Evolutionary conservation across 2,888 invertebrate species (phyloP), one percentile per base, ranked within the genome.

Genomic region (Mythimna albipuncta): DNA sequence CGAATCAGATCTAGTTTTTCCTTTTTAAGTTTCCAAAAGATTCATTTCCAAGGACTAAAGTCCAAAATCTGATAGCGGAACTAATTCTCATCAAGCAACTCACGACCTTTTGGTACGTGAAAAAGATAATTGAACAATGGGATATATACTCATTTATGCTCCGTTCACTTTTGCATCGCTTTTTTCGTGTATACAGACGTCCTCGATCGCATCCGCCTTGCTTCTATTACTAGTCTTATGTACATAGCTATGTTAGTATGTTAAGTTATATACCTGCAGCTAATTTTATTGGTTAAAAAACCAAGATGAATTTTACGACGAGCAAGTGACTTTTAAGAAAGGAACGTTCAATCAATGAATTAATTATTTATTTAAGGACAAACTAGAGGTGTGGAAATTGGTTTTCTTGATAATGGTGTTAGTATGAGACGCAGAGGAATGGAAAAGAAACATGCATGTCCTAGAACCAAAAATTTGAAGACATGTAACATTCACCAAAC

Each of bases 161-260:
- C 88, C 91, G 83, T 89, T 91, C 91, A 91, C 90, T 91, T 91
- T 88, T 91, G 89, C 88, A 87, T 85, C 85, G 87, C 86, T 89
- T 90, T 90, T 90, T 90, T 90, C 85, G 87, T 79, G 57, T 84
- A 79, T 82, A 77, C 85, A 75, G 67, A 81, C 88, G 91, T 91
- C 91, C 91, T 91, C 91, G 91, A 81, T 80, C 78, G 88, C 89
- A 91, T 91, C 91, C 91, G 91, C 87, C 78, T 89, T 77, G 84
- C 68, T 71, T 79, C 81, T 84, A 83, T 74, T 74, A 74, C 79
- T 73, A 75, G 75, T 82, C 11, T 75, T 83, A 71, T 79, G 55
- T 81, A 69, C 57, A 62, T 73, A 73, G 47, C 16, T 47, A 58
- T 35, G 38, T 55, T 44, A 61, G 19, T 66, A 62, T 55, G 41